Conservation (phyloP, 2,113 vertebrate species). For the Halcyon senegalensis region DNA sequence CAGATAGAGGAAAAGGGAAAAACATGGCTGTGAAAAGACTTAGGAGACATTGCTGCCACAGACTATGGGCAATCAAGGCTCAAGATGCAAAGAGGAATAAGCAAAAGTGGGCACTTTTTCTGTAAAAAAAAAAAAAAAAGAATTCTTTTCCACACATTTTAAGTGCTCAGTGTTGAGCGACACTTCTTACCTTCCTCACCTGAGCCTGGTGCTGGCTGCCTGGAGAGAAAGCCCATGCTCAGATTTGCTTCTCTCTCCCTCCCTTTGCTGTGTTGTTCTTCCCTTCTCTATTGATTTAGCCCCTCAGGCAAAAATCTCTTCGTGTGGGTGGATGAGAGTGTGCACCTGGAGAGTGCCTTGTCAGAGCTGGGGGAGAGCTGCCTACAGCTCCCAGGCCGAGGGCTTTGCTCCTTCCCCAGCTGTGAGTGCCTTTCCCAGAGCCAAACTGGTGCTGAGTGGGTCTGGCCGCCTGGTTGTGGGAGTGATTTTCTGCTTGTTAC, state of each 20-base stretch:
- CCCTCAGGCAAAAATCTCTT: not conserved
- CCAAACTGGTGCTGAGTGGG: not conserved
- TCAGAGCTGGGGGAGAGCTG: not conserved
- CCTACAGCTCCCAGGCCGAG: not conserved
- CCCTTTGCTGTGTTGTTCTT: not conserved
- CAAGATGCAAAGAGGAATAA: not conserved
- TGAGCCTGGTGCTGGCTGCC: not conserved
- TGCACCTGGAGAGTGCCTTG: not conserved
- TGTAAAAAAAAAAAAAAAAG: not conserved
- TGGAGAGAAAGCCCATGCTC: not conserved
- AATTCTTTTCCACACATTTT: not conserved
- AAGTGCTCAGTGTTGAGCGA: not conserved
- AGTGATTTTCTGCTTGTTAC: not conserved
- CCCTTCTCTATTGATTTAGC: not conserved
- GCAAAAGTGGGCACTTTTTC: not conserved
- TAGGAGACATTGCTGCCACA: not conserved
- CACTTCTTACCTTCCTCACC: not conserved
- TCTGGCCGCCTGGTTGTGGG: not conserved
- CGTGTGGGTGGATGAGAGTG: constrained; percentile 1
- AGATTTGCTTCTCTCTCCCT: not conserved
- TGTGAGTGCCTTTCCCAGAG: not conserved
- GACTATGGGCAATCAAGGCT: not conserved
- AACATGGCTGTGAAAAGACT: not conserved
- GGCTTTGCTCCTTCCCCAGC: not conserved
- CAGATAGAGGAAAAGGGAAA: not conserved